These are phyloP conservation scores for Coracias cyanogaster DNA, from an alignment of 2,797 vertebrate genomes.

Conservation along the genomic window DNA sequence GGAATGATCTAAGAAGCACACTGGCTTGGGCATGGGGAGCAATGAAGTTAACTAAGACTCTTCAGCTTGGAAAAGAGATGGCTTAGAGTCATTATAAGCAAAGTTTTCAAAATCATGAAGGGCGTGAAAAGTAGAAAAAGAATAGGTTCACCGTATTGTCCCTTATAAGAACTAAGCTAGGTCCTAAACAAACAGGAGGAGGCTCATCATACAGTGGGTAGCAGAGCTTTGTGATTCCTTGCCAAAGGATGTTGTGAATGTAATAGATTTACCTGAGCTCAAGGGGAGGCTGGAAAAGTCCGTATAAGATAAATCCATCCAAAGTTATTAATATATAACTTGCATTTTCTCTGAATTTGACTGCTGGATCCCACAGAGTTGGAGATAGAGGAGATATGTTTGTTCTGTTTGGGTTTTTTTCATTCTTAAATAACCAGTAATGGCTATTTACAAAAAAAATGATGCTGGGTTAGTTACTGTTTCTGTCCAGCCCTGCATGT, in stretches of 20 bases:
- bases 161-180: neutral
- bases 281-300: neutral
- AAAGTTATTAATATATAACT: neutral
- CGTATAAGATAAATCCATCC: neutral
- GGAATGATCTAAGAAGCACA: neutral
- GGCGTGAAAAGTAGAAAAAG: neutral
- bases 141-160: neutral
- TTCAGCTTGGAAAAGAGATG: neutral
- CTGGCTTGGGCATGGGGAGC: neutral
- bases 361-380: neutral
- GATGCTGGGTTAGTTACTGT: neutral
- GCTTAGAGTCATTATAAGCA: neutral
- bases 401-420: neutral
- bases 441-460: neutral
- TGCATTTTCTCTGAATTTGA: neutral
- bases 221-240: neutral
- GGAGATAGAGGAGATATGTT: fast-evolving
- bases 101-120: neutral
- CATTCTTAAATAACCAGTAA: neutral
- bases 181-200: neutral
- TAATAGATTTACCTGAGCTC: neutral
- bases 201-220: neutral
- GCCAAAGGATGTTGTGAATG: neutral
- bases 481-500: neutral
- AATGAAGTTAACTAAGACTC: neutral